A percentile compares a stretch with the other conserved stretches of the same genome.
These are phyloP conservation scores for Batillaria attramentaria DNA, from an alignment of 1,140 invertebrate species.

Conservation along the genomic window DNA sequence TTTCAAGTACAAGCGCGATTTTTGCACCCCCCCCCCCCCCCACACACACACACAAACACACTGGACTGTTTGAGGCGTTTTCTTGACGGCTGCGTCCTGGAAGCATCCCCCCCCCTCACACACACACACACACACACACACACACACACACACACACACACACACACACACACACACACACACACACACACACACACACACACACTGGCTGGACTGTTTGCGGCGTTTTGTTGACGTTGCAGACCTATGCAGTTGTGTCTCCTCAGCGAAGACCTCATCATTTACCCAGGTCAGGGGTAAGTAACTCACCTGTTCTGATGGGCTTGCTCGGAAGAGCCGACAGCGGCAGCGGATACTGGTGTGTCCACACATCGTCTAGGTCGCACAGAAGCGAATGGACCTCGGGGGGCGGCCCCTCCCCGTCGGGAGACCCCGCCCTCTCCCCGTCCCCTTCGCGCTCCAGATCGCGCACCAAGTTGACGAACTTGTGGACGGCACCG, in stretches of 20 bases:
- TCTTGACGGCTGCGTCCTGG: too few species aligned
- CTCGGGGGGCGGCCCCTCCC: conserved; percentile 32
- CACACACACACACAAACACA: too few species aligned
- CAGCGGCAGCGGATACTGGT: conserved; percentile 53
- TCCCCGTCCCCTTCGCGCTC: conserved; percentile 33
- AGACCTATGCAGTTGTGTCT: too few species aligned
- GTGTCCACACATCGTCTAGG: conserved; percentile 52
- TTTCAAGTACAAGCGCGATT: too few species aligned
- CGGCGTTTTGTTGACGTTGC: too few species aligned
- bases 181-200: not conserved
- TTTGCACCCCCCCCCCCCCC: too few species aligned
- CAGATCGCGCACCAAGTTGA: conserved; percentile 47
- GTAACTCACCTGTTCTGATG: conserved; percentile 44
- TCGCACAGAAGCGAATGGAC: conserved; percentile 48
- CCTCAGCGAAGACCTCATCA: too few species aligned
- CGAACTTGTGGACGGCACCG: conserved; percentile 45
- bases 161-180: not conserved
- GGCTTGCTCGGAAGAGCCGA: conserved; percentile 48
- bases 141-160: not conserved
- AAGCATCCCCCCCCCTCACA: not conserved
- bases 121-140: not conserved
- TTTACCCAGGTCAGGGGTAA: too few species aligned
- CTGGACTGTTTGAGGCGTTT: too few species aligned
- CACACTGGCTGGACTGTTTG: too few species aligned
- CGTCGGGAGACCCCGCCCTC: not conserved